Base-by-base conservation (phyloP, 1,140 invertebrate genomes). In the Ips nitidus region DNA sequence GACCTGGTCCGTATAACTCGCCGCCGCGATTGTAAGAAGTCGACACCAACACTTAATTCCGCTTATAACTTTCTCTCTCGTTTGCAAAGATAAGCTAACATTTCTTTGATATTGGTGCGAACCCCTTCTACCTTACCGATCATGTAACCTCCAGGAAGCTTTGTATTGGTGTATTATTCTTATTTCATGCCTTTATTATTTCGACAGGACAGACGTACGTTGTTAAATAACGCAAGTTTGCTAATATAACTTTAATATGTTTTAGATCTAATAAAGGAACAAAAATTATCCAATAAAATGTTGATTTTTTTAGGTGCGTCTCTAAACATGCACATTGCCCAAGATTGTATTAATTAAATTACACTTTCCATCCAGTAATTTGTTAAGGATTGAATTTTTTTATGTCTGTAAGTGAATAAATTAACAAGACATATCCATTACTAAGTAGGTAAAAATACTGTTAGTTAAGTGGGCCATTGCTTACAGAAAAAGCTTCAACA, bases 91-190 rank as follows among this genome's bases (percentile, higher is more conserved):
- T 70, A 69, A 62, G 63, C 43, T 36, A 65, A 39, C 65, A 73
- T 73, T 73, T 73, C 72, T 73, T 73, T 69, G 69, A 69, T 73
- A 73, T 68, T 71, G 69, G 58, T 59, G 50, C 42, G 50, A 38
- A 22, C 71, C 69, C 71, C 64, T 70, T 47, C 52, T 55, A 56
- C 52, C n/a, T 36, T 47, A 37, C 52, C 62, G 47, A 5, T 70
- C 63, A 70, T 64, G 61, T 71, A 71, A 71, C 55, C 56, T 66
- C 57, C 66, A 68, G 70, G 70, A 71, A 71, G 70, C 43, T 57
- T 64, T 60, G 56, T 52, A 43, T 43, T 37, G 42, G 45, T 62
- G 41, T 39, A 57, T 38, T 58, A 52, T 60, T 62, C 57, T 66
- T 66, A 37, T 53, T 60, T 56, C 37, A 43, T 50, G 22, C 3